Evolutionary conservation across 2,113 vertebrate species (phyloP), one percentile per base, ranked within the genome.

Genomic region (Chaenocephalus aceratus): DNA sequence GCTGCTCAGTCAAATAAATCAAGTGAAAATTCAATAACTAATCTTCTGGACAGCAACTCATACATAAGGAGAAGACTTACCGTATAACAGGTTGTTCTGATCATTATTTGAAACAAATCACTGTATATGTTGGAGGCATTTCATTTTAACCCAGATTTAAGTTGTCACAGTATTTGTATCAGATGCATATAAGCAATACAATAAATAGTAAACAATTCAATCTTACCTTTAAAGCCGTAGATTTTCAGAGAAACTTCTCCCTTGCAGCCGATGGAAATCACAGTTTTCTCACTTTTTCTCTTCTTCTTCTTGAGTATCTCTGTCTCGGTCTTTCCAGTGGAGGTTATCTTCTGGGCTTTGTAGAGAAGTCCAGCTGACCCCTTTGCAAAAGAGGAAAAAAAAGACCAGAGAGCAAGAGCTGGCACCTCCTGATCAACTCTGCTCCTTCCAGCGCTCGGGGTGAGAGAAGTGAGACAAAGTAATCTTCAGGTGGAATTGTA

Each of bases 401-500:
- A 67, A 53, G n/a, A 70, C 23, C 11, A 23, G 63, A 41, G 80
- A 63, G 53, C 44, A 41, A 61, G 52, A 54, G 63, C 66, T 60
- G 23, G 26, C 86, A 81, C 73, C 80, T 88, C 77, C 88, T 66
- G 73, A 79, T 85, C 52, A 79, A 67, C 71, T 85, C 59, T 1
- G 57, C 79, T 81, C 71, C 79, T 78, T 34, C 71, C 67, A 64
- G 85, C 57, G 16, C 76, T 83, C 61, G 1, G 88, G 66, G 62
- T 63, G 79, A 88, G 58, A 72, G 85, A 83, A 81, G 86, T 45
- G 85, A 90, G 75, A 88, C 84, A 81, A 90, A 92, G 88, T 91
- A 75, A 90, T 91, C 84, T 89, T 83, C 86, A 89, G 91, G 89
- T 90, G 91, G 75, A 87, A 65, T 77, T 72, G 70, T 59, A 30